Conservation (phyloP, 1,140 invertebrate genomes). For the Drosophila melanogaster region DNA sequence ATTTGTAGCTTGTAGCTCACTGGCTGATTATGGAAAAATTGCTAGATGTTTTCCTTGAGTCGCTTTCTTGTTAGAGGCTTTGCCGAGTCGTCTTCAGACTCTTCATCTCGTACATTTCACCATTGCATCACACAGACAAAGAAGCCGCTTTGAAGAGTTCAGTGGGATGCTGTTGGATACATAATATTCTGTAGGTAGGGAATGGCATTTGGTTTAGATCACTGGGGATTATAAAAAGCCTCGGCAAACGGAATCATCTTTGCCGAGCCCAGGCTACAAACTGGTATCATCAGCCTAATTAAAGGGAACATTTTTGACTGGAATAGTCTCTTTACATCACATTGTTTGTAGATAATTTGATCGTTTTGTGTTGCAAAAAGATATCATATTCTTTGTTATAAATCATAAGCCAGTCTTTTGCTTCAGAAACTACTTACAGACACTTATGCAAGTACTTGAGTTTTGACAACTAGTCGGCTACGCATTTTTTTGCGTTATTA, state of each 20-base stretch:
- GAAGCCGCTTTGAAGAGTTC: slow-evolving; percentile 15
- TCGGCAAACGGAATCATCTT: not conserved
- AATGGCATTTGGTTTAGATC: slow-evolving; percentile 20
- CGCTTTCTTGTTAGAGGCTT: slow-evolving; percentile 37
- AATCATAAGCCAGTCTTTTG: too few relatives aligned
- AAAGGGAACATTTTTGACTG: not conserved
- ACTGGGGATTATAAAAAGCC: not conserved
- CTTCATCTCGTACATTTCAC: slow-evolving; percentile 32
- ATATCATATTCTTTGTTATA: too few relatives aligned
- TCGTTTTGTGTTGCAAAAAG: too few relatives aligned
- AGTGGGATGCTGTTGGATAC: slow-evolving; percentile 34
- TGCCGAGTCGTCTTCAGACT: slow-evolving; percentile 17
- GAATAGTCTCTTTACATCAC: not conserved
- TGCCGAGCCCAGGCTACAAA: not conserved
- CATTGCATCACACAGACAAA: slow-evolving; percentile 64
- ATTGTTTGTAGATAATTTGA: not conserved
- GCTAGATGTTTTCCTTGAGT: slow-evolving; percentile 74
- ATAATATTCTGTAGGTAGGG: slow-evolving; percentile 12
- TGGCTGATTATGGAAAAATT: slow-evolving; percentile 80
- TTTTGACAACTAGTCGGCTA: slow-evolving; percentile 1
- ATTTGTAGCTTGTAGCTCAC: slow-evolving; percentile 79
- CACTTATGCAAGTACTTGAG: not conserved
- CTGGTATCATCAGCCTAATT: too few relatives aligned
- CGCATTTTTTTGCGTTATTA: not conserved
- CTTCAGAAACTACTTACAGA: too few relatives aligned